Evolutionary conservation across 2,113 vertebrate species (phyloP), one percentile per base, ranked within the genome.

Genomic region (Ramphastos sulfuratus): DNA sequence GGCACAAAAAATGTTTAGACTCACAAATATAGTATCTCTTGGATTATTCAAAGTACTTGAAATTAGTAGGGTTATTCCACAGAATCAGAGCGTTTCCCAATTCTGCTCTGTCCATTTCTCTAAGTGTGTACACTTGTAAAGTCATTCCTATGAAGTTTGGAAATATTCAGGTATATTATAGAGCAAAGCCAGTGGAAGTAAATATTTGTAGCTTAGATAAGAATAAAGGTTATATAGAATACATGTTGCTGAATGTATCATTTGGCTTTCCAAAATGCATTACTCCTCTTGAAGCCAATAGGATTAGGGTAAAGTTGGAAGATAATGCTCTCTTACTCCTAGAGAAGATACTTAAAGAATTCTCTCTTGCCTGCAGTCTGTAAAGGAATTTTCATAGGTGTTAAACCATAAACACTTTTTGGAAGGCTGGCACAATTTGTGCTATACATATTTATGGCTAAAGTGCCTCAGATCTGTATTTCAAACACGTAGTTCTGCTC

Each of bases 321-420:
- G 66, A 73, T 37, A 59, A 24, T 72, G 84, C 25, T 70, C 18
- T 87, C 35, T 73, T 76, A 42, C 44, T 89, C 25, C 54, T 37
- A 54, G 85, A 90, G 39, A 79, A n/a, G 18, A 64, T 81, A 73
- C 35, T 85, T 70, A n/a, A 85, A 46, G 27, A 61, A 39, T 89
- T 75, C 56, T 84, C 31, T 91, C 35, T 87, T 91, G 31, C 63
- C 74, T 76, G 86, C 42, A 85, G 84, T 30, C 28, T 77, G 27
- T 56, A 70, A 77, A 64, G 50, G 59, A 88, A 69, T 85, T 93
- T 79, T 85, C 44, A 8, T 56, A 74, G 50, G 5, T 73, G 50
- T 89, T 91, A 92, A 90, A 48, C 42, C 65, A 30, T 81, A 90
- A 78, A 67, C 16, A 76, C 20, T 15, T 88, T 93, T 81, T 82